A percentile compares a stretch with the other conserved stretches of the same genome.
phyloP scores from a whole-genome alignment of 2,888 invertebrate species.

The Teinopalpus imperialis region DNA sequence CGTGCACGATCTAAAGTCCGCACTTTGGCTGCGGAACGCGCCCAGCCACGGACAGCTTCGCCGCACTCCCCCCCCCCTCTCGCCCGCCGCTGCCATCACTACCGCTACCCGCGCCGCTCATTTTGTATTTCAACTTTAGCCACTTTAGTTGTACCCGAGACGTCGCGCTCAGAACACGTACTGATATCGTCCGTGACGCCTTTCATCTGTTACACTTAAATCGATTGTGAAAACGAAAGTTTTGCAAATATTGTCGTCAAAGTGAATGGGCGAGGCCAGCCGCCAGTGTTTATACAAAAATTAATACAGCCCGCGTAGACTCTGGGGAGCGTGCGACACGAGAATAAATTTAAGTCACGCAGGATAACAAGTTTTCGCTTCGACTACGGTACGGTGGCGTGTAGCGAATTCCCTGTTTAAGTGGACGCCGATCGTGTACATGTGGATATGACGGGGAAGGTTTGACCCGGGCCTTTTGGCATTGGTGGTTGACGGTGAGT shows the following conservation, averaged over 20 bases:
- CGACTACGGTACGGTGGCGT: constrained; percentile 31
- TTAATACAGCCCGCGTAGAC: constrained; percentile 47
- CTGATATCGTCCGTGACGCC: constrained; percentile 38
- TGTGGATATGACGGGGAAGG: constrained; percentile 7
- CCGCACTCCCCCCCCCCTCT: constrained; percentile 40
- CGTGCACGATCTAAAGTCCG: constrained; percentile 42
- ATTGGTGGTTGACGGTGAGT: constrained; percentile 53
- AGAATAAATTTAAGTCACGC: constrained; percentile 34
- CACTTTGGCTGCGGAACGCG: constrained; percentile 27
- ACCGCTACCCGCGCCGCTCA: constrained; percentile 31
- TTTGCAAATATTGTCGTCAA: constrained; percentile 32
- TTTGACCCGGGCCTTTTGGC: constrained; percentile 30
- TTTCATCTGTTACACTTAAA: constrained; percentile 55
- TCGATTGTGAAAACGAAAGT: constrained; percentile 41
- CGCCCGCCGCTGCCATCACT: constrained; percentile 38
- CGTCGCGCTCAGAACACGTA: constrained; percentile 51
- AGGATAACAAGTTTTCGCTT: constrained; percentile 43
- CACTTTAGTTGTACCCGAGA: constrained; percentile 60
- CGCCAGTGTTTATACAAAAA: constrained; percentile 31
- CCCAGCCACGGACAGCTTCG: constrained; percentile 26
- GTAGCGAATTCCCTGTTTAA: constrained; percentile 33
- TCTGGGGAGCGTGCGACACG: constrained; percentile 46
- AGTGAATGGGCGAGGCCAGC: constrained; percentile 64
- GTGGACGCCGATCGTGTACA: constrained; percentile 9
- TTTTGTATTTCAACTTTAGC: constrained; percentile 35